Base-by-base conservation (phyloP, 2,888 invertebrate species). In the Eudemis profundana region DNA sequence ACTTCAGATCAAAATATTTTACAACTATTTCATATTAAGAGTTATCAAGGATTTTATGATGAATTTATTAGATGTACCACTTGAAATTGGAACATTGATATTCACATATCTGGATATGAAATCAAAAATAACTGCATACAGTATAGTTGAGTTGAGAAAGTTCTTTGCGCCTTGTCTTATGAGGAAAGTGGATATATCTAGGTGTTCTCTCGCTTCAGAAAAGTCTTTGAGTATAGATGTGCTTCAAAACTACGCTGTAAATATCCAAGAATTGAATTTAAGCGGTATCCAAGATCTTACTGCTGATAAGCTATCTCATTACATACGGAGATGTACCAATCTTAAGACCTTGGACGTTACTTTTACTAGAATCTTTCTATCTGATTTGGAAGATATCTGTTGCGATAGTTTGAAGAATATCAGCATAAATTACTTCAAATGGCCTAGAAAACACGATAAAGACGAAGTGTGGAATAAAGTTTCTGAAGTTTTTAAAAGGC, bases 341-440 rank as follows among this genome's bases (percentile, higher is more conserved):
- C 62, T 83, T 2, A 73, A 71, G 69, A 69, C 73, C 15, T 68
- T 83, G 38, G 82, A 83, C 38, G 50, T 83, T n/a, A 78, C 81
- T 0, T 83, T 77, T 44, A 82, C 82, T 2, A 72, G 75, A 1
- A 75, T 82, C n/a, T 77, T 76, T 47, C 56, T 83, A 51, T 66
- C 74, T 10, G 78, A 81, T 61, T 64, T 82, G 8, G 56, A 60
- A 42, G 70, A 76, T 8, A 71, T 82, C 40, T 81, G 79, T 53
- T 77, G 79, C 0, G 47, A 66, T 42, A 68, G 69, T 47, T 71
- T 82, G 15, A 77, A 74, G 61, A 74, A 72, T 19, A 72, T 82
- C 8, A 74, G 72, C 36, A 77, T 80, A 4, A 82, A 83, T 62
- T 83, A 76, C 60, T 81, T 79, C 40, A 79, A 75, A 65, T 64